Evolutionary conservation across 2,113 vertebrate genomes (phyloP).

Genomic region (Seriola quinqueradiata): DNA sequence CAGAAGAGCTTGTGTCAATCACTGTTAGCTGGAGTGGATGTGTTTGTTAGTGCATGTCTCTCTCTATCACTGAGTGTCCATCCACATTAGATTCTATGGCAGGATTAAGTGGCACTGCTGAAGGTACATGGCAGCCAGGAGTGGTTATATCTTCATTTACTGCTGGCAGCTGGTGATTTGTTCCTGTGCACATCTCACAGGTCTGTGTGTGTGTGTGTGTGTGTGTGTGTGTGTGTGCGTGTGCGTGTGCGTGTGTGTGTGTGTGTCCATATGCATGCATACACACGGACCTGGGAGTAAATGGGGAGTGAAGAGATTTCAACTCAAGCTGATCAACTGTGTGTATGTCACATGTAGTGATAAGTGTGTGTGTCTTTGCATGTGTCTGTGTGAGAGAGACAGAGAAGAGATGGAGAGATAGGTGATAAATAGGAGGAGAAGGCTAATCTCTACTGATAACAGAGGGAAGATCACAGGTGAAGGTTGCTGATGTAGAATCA

Average conservation of each 20-base stretch:
- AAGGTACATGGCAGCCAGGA: conserved; percentile 67
- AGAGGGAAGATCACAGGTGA: conserved; percentile 64
- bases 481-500: conserved; percentile 64
- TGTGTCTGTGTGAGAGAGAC: conserved; percentile 18
- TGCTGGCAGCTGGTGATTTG: conserved; percentile 74
- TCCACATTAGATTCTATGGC: conserved; percentile 78
- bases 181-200: conserved; percentile 53
- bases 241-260: neutral
- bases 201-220: conserved; percentile 14
- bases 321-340: conserved; percentile 56
- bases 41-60: conserved; percentile 70
- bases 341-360: conserved; percentile 44
- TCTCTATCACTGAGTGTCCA: conserved; percentile 73
- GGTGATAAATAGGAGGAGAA: conserved; percentile 53
- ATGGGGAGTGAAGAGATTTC: conserved; percentile 67
- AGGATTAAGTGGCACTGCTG: conserved; percentile 76
- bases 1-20: conserved; percentile 61
- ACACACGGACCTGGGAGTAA: conserved; percentile 37
- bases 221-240: neutral
- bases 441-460: conserved; percentile 72
- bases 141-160: conserved; percentile 81
- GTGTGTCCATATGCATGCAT: conserved; percentile 42
- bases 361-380: conserved; percentile 27
- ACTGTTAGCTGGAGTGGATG: conserved; percentile 69
- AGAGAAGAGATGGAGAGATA: conserved; percentile 49